Percentiles rank a stretch among this genome's conserved stretches.
phyloP scores from a whole-genome alignment of 2,113 vertebrate genomes.

The Labrus mixtus region DNA sequence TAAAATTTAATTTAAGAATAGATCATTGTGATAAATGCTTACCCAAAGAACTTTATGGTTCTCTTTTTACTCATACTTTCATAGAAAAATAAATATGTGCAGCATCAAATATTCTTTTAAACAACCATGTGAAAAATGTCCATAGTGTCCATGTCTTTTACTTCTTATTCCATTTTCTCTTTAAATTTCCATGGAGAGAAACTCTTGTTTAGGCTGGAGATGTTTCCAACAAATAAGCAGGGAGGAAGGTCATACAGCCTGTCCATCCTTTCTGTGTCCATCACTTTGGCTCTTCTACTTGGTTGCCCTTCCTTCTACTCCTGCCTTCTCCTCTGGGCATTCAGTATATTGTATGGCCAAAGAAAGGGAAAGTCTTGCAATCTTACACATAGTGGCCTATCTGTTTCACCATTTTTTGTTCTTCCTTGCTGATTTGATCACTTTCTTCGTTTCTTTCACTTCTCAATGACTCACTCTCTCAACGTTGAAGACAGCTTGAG shows the following conservation, averaged over 20 bases:
- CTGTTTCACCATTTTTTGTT: slow-evolving; percentile 42
- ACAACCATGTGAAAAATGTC: slow-evolving; percentile 37
- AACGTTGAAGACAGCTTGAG: slow-evolving; percentile 46
- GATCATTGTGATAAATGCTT: slow-evolving; percentile 27
- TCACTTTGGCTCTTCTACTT: slow-evolving; percentile 61
- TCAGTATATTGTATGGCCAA: slow-evolving; percentile 55
- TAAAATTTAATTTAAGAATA: slow-evolving; percentile 42
- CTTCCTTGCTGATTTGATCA: slow-evolving; percentile 32
- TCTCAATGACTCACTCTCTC: slow-evolving; percentile 66
- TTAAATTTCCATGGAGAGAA: slow-evolving; percentile 44
- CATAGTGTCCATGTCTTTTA: slow-evolving; percentile 48
- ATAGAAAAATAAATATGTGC: slow-evolving; percentile 73
- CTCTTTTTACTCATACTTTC: slow-evolving; percentile 21
- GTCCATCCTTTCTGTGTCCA: slow-evolving; percentile 63
- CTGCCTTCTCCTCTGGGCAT: slow-evolving; percentile 53
- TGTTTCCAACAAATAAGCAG: slow-evolving; percentile 39
- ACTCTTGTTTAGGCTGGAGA: slow-evolving; percentile 34
- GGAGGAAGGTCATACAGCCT: slow-evolving; percentile 42
- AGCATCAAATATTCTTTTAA: slow-evolving; percentile 62
- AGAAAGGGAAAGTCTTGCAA: slow-evolving; percentile 34
- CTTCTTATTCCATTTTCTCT: slow-evolving; percentile 54
- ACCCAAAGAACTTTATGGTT: background rate
- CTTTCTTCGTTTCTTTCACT: slow-evolving; percentile 10
- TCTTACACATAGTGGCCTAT: slow-evolving; percentile 62
- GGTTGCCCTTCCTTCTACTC: slow-evolving; percentile 30